These are phyloP conservation scores for Egretta garzetta DNA, from an alignment of 2,113 vertebrate genomes.

Conservation along the genomic window DNA sequence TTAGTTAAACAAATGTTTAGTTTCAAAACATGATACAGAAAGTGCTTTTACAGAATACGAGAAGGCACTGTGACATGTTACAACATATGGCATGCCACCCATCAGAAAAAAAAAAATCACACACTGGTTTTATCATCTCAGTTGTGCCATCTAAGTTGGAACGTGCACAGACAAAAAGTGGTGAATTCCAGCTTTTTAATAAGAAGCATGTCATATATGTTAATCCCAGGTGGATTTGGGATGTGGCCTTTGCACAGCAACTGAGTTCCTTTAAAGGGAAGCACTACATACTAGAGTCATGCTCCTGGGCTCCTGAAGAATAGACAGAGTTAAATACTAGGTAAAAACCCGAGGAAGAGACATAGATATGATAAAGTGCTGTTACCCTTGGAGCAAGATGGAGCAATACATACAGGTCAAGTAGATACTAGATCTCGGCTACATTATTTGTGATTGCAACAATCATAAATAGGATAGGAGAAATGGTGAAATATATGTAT, in stretches of 20 bases:
- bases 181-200: neutral
- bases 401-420: slow-evolving; percentile 14
- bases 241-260: neutral
- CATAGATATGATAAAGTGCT: neutral
- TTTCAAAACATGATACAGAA: neutral
- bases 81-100: neutral
- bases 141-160: neutral
- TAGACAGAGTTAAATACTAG: neutral
- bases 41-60: neutral
- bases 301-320: neutral
- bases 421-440: neutral
- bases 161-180: neutral
- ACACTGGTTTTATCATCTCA: neutral
- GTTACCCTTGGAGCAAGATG: neutral
- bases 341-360: neutral
- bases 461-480: slow-evolving; percentile 59
- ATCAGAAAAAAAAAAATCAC: neutral
- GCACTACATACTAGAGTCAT: neutral
- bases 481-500: slow-evolving; percentile 50
- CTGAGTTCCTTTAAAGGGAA: neutral
- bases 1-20: neutral
- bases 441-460: slow-evolving; percentile 64
- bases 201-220: neutral
- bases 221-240: neutral
- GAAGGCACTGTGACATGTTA: fast-evolving